Base-by-base conservation (phyloP, 2,797 vertebrate genomes). In the Enoplosus armatus region DNA sequence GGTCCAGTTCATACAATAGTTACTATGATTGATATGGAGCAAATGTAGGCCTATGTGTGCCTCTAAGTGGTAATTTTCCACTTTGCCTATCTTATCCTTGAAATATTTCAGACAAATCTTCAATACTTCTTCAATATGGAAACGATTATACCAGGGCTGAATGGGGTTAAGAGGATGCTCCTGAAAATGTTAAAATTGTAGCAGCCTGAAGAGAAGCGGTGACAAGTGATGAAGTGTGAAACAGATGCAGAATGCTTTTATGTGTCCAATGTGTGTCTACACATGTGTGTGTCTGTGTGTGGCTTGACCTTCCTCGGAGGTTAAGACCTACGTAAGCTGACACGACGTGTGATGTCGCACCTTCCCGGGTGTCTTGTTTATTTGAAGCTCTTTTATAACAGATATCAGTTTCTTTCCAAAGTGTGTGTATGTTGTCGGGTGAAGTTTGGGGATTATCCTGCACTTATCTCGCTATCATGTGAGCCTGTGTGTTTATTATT, bases 321-420 rank as follows among this genome's bases (percentile, higher is more conserved):
- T 85, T 72, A 83, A 83, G 68, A 87, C 80, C 76, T 70, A 5
- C 2, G 82, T 63, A 79, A 91, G 74, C 54, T 27, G 62, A 75
- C 66, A 75, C 63, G 10, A 85, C 72, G 78, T 79, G 83, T 66
- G 59, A 85, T 62, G 73, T 84, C 18, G 31, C 85, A 88, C 70
- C 88, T 88, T 73, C 79, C 62, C 9, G 24, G 70, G 68, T 18
- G 71, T 73, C 79, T 58, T 73, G 67, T 79, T 80, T 76, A 68
- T 83, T 69, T 63, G 33, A 75, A 43, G 67, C 45, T 48, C 58
- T 68, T 62, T 64, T 60, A 67, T 62, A 73, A 73, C 41, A 43
- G 50, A 48, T 67, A 81, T 86, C 63, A 14, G 73, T 68, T 77
- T 72, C 72, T n/a, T 14, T 50, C 18, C 43, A 47, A 14, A 62